Base-by-base conservation (phyloP, 1,140 invertebrate genomes). In the Formica exsecta region DNA sequence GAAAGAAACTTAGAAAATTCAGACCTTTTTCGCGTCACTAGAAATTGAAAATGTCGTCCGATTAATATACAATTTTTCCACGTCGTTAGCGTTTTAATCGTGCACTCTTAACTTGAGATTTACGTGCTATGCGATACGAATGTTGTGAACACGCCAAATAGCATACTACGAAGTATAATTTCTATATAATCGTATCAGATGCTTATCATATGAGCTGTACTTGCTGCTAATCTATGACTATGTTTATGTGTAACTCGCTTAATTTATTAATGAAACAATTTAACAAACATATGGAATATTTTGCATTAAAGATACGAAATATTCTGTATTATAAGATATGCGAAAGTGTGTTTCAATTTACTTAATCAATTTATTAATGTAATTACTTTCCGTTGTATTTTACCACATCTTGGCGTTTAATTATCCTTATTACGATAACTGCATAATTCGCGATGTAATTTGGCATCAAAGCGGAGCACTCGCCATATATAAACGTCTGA, bases 351-450 rank as follows among this genome's bases (percentile, higher is more conserved):
- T 75, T 41, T 57, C n/a, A 74, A 22, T 70, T 71, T 71, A 71
- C 22, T 71, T n/a, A 71, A 71, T 59, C 38, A 74, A 22, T 61
- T 74, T 38, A 41, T 29, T 44, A 7, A 64, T 9, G 32, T 48
- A 48, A 65, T 77, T 77, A 36, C 25, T 77, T 65, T 41, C 41
- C 22, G 16, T 51, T 32, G 57, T 80, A 51, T 80, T 80, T 80
- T 80, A 68, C 59, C 54, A 68, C 51, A 68, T 80, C 48, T 80
- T 71, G 77, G 22, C 22, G 19, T 57, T 71, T 80, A 70, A 57
- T 80, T 80, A 41, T 71, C 65, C 36, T 57, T 29, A 80, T 80
- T 54, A 70, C 44, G n/a, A 22, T 71, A 71, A 80, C 48, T 48
- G 22, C 22, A 22, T 44, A 80, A 80, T 70, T 57, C 36, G 32